Conservation (phyloP, 2,888 invertebrate species). For the Plusia festucae region DNA sequence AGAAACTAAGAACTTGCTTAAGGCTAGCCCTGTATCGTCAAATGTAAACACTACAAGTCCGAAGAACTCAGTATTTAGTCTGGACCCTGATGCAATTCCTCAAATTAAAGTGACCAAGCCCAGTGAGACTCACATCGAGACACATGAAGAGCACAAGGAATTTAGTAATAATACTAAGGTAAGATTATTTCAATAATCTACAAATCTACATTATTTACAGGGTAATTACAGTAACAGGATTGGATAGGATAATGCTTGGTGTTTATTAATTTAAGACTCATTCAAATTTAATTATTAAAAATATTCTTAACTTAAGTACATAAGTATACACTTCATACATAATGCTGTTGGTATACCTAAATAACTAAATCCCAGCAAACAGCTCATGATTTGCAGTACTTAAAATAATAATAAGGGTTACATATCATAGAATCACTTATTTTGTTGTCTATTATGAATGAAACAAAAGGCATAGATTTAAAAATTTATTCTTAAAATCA, state of each 20-base stretch:
- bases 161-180: slow-evolving; percentile 68
- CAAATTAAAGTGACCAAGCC: slow-evolving; percentile 82
- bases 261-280: not conserved
- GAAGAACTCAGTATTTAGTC: slow-evolving; percentile 36
- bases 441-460: not conserved
- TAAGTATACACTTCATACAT: no score
- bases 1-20: slow-evolving; percentile 79
- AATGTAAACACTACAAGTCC: slow-evolving; percentile 54
- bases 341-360: no score
- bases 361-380: no score
- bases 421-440: no score
- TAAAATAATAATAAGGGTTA: no score
- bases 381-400: no score
- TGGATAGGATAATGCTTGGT: not conserved
- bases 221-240: no score
- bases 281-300: not conserved
- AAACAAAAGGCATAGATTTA: slow-evolving; percentile 6
- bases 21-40: slow-evolving; percentile 71
- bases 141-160: slow-evolving; percentile 55
- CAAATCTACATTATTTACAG: no score
- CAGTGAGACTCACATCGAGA: slow-evolving; percentile 61
- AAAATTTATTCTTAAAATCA: slow-evolving; percentile 34
- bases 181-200: slow-evolving; percentile 40
- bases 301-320: no score
- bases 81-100: slow-evolving; percentile 68